These are phyloP conservation scores for Amiota mariae DNA, from an alignment of 2,888 invertebrate genomes.

Conservation along the genomic window DNA sequence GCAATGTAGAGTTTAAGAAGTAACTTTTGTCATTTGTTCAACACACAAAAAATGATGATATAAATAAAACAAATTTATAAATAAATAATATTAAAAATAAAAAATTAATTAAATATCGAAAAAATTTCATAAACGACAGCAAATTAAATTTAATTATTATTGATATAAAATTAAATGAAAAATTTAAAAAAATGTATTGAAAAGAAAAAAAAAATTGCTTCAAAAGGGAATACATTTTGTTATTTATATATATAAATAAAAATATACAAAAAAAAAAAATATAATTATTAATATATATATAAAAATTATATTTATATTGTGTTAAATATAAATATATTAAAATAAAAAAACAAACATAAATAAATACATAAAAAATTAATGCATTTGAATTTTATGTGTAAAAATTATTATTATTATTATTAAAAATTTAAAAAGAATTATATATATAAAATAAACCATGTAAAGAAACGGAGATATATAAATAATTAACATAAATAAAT, in stretches of 20 bases:
- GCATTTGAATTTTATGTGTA: slow-evolving; percentile 68
- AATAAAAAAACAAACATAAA: slow-evolving; percentile 51
- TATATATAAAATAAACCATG: slow-evolving; percentile 46
- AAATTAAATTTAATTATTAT: slow-evolving; percentile 50
- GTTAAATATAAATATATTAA: slow-evolving; percentile 49
- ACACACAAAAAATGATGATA: slow-evolving; percentile 57
- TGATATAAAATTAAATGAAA: slow-evolving; percentile 40
- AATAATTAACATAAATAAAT: slow-evolving; percentile 35
- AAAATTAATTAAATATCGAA: slow-evolving; percentile 5
- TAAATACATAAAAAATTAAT: slow-evolving; percentile 53
- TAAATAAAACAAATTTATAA: slow-evolving; percentile 46
- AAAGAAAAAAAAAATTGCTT: slow-evolving; percentile 51
- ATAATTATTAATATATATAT: slow-evolving; percentile 43
- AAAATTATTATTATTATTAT: slow-evolving; percentile 56
- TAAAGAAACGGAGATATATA: slow-evolving; percentile 41
- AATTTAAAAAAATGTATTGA: slow-evolving; percentile 19
- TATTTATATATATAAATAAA: slow-evolving; percentile 69
- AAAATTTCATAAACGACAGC: slow-evolving; percentile 20
- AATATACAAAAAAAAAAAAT: slow-evolving; percentile 37
- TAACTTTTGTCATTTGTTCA: slow-evolving; percentile 65
- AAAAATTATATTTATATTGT: too few relatives aligned
- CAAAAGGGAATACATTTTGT: slow-evolving; percentile 67
- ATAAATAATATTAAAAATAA: slow-evolving; percentile 47
- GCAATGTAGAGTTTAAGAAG: slow-evolving; percentile 6
- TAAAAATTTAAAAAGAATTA: slow-evolving; percentile 41